Evolutionary conservation across 2,113 vertebrate genomes (phyloP).

Genomic region (Lepisosteus oculatus): DNA sequence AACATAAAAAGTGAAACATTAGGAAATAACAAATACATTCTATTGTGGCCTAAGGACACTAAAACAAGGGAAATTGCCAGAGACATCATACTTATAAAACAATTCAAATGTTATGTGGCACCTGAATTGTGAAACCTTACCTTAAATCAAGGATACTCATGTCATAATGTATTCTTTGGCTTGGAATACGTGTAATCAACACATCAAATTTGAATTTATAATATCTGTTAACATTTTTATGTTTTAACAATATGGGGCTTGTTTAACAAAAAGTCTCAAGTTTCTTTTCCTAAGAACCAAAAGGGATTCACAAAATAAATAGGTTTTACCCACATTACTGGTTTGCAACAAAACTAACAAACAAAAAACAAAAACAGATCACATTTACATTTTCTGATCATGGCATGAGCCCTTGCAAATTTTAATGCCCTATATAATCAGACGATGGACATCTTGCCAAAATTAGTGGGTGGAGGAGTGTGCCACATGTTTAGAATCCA

Average conservation of each 20-base stretch:
- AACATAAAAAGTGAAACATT: not conserved
- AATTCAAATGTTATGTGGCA: not conserved
- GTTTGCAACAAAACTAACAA: not conserved
- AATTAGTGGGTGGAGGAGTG: slow-evolving; percentile 82
- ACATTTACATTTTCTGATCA: slow-evolving; percentile 34
- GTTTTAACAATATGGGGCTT: not conserved
- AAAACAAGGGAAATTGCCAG: not conserved
- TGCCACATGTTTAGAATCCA: slow-evolving; percentile 83
- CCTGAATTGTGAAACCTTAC: not conserved
- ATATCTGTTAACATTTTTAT: not conserved
- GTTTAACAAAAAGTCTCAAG: not conserved
- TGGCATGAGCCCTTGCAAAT: slow-evolving; percentile 59
- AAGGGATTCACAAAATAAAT: not conserved
- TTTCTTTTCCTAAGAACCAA: not conserved
- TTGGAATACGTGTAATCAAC: not conserved
- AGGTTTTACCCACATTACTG: not conserved
- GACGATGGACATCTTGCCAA: slow-evolving; percentile 70
- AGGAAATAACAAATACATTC: not conserved
- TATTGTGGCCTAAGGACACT: not conserved
- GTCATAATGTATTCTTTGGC: too few relatives aligned
- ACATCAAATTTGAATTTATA: not conserved
- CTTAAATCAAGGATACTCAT: too few relatives aligned
- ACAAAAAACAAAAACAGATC: slow-evolving; percentile 39
- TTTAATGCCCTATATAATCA: slow-evolving; percentile 76
- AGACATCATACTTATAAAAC: slow-evolving; percentile 10